Evolutionary conservation across 2,113 vertebrate genomes (phyloP), one percentile per base, ranked within the genome.

Genomic region (Sus scrofa): DNA sequence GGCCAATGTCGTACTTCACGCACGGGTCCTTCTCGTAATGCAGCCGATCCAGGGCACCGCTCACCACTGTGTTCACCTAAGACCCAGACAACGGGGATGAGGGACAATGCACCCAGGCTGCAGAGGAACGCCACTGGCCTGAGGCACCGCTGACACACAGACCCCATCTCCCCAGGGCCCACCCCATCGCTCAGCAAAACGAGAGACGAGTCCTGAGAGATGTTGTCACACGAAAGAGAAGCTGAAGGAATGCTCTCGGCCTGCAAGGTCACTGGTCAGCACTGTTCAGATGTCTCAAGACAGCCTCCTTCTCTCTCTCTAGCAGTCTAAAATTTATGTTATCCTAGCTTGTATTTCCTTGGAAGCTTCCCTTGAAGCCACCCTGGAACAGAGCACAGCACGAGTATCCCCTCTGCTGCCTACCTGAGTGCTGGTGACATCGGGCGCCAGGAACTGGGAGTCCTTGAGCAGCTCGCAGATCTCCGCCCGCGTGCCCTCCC

Each of bases 21-120:
- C 99, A 99, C 0, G 99, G 99, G 95, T 99, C 99, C 89, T 99
- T 99, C 97, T 99, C 99, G 30, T 99, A 99, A 95, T 99, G 99
- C 3, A 99, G 97, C 68, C 99, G 98, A 88, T 99, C 99, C 92
- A 99, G 98, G 27, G 99, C 99, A 0, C 99, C 99, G 7, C 99
- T 99, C 91, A 99, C 99, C 44, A 99, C 99, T 0, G 99, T 99
- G 93, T 99, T 99, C 92, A 99, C 99, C 99, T 99, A 95, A 4
- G 86, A 96, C 74, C 75, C 74, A 39, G 96, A 91, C 50, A 63
- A n/a, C 70, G 60, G 2, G 62, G 22, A 13, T 1, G 11, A 52
- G 32, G 18, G 3, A 3, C 15, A 71, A 54, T 8, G 39, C 22
- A 60, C 27, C 56, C 39, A 18, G 37, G 78, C 8, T 50, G 75